Base-by-base conservation (phyloP, 2,888 invertebrate genomes). In the Rotaria socialis region DNA sequence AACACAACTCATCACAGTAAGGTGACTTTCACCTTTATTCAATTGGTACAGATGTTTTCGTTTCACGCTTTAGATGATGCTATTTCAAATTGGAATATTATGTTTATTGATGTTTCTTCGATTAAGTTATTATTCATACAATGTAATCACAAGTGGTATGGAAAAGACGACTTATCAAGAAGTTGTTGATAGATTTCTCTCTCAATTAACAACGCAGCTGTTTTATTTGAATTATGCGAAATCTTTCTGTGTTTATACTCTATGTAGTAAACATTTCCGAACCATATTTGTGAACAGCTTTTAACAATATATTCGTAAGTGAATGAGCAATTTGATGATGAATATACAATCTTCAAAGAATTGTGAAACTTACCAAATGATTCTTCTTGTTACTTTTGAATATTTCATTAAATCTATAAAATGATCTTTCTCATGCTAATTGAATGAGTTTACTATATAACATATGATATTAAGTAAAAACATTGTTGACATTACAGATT, bases 181-280 rank as follows among this genome's bases (percentile, higher is more conserved):
- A 0, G 35, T 16, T 16, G 1, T 35, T 27, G 67, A 35, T 35
- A 67, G 11, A 1, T 67, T 67, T 35, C 35, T 67, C 6, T 4
- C 67, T 67, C 27, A 67, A 35, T 27, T 67, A 67, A 67, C 67
- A 14, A 67, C 67, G 14, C 67, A 67, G 35, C 35, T 67, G 4
- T 67, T 67, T 16, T 67, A 67, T 67, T 67, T 67, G 24, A 67
- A 67, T 67, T 67, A 67, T 35, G 67, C 35, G 3, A 67, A 67
- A 35, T 67, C 67, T 16, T 67, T 67, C 8, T 35, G 35, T 67
- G 16, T 67, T 27, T 67, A 35, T 35, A 67, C 35, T 24, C 19
- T 67, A 67, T 35, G 27, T 10, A 67, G 67, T 19, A 27, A 27
- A 35, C 5, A 16, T 35, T 67, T 67, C 35, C 67, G 67, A 67